Percentiles rank a stretch among this genome's conserved stretches.
Conservation (phyloP, 92 coral and sea anemone genomes). For the Palythoa caribaeorum region DNA sequence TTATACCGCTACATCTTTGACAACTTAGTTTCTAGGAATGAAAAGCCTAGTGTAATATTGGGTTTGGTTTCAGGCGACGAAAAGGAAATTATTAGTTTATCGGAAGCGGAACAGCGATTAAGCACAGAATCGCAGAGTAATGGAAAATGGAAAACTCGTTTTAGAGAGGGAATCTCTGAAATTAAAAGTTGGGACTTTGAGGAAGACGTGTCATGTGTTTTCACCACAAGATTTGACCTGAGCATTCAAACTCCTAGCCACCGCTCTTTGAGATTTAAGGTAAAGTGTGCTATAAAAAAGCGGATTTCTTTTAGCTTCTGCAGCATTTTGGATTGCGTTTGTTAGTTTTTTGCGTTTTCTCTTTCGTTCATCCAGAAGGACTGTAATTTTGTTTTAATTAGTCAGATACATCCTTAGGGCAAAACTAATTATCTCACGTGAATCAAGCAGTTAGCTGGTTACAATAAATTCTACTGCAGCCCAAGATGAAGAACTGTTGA, state of each 20-base stretch:
- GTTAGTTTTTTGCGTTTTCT: neutral
- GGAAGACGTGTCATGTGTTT: neutral
- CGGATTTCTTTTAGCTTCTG: neutral
- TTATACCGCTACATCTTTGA: no score
- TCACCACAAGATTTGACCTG: slow-evolving; percentile 12
- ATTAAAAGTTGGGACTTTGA: neutral
- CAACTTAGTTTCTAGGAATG: no score
- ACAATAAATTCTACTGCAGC: no score
- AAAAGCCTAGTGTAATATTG: no score
- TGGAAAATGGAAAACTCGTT: slow-evolving; percentile 1
- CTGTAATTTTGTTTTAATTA: no score
- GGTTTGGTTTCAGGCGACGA: neutral
- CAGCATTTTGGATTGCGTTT: neutral
- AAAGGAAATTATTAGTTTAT: neutral
- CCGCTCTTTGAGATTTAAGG: slow-evolving; percentile 28
- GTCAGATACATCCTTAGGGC: no score
- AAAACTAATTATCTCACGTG: no score
- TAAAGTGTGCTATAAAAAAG: neutral
- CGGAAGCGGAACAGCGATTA: neutral
- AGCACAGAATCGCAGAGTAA: neutral
- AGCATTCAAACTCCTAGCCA: neutral
- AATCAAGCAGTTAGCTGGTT: no score
- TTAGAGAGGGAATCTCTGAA: slow-evolving; percentile 17
- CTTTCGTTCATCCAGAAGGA: no score
- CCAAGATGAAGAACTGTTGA: no score